A percentile compares a stretch with the other conserved stretches of the same genome.
Conservation (phyloP, 35 echinoderm and acorn worm genomes). For the Ophioderma brevispina region DNA sequence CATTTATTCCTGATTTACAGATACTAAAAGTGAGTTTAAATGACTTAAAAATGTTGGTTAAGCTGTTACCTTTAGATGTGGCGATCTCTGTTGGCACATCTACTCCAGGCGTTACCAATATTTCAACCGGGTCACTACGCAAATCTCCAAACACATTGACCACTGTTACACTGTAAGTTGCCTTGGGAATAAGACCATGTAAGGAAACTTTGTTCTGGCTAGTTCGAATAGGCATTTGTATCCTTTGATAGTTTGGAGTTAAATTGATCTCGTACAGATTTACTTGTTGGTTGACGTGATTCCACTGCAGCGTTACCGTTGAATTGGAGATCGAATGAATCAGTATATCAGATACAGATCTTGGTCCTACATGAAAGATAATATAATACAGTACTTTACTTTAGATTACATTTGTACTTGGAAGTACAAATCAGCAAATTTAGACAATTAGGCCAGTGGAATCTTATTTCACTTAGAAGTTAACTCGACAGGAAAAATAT, state of each 20-base stretch:
- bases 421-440: too few species aligned
- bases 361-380: constrained; percentile 11
- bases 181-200: not conserved
- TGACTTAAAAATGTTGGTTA: not conserved
- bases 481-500: too few species aligned
- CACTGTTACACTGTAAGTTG: constrained; percentile 28
- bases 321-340: not conserved
- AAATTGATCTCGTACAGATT: not conserved
- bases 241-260: not conserved
- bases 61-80: not conserved
- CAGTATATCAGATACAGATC: not conserved
- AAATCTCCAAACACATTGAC: constrained; percentile 6
- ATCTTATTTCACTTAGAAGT: too few species aligned
- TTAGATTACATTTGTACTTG: too few species aligned
- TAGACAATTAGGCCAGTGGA: too few species aligned
- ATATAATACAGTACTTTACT: too few species aligned
- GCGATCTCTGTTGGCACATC: not conserved
- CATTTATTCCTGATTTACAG: not conserved
- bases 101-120: constrained; percentile 18
- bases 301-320: not conserved
- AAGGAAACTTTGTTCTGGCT: not conserved
- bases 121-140: constrained; percentile 8
- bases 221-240: not conserved
- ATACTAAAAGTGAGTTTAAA: not conserved
- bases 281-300: not conserved